Evolutionary conservation across 1,140 invertebrate species (phyloP).

Genomic region (Rhagoletis zephyria): DNA sequence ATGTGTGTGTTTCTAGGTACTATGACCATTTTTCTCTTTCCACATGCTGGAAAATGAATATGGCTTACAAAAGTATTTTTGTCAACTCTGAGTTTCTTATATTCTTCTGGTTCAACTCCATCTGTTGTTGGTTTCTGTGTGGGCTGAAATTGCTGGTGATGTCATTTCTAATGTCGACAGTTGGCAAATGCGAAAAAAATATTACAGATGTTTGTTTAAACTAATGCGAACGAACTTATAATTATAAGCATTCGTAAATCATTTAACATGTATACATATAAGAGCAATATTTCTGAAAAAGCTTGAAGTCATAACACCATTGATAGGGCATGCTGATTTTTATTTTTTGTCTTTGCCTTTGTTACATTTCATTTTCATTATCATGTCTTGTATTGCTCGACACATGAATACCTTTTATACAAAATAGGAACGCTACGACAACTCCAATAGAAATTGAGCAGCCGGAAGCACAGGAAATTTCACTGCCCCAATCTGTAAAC

Average conservation of each 20-base stretch:
- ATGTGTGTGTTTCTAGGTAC: too few relatives aligned
- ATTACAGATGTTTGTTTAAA: neutral
- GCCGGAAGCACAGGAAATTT: neutral
- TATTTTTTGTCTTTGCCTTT: too few relatives aligned
- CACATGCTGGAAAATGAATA: neutral
- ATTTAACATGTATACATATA: too few relatives aligned
- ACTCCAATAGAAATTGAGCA: neutral
- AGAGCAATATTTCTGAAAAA: neutral
- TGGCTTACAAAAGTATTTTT: neutral
- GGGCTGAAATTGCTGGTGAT: constrained; percentile 1
- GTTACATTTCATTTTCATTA: too few relatives aligned
- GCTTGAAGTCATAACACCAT: neutral
- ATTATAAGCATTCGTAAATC: neutral
- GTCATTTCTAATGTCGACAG: constrained; percentile 29
- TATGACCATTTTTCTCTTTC: too few relatives aligned
- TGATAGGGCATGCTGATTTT: too few relatives aligned
- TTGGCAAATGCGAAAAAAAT: neutral
- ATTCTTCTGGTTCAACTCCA: neutral
- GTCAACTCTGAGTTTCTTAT: constrained; percentile 7
- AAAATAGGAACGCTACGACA: too few relatives aligned
- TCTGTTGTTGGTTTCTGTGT: neutral
- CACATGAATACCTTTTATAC: too few relatives aligned
- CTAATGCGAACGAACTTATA: neutral
- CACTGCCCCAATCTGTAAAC: neutral
- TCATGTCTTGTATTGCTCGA: neutral